A percentile compares a stretch with the other conserved stretches of the same genome.
Conservation (phyloP, 2,797 vertebrate genomes). For the Parotocinclus haroldoi region DNA sequence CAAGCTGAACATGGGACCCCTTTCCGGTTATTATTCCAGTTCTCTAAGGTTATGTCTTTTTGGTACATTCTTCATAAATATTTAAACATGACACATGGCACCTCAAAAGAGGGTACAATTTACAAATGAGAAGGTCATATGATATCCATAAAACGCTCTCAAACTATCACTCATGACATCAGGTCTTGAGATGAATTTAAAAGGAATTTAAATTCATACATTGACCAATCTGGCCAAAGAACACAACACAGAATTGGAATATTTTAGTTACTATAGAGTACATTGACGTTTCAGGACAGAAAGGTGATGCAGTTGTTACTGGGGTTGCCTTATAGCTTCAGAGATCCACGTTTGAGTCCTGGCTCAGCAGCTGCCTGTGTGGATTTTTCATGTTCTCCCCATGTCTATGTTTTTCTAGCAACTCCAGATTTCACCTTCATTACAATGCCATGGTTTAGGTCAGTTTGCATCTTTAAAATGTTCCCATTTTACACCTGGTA, state of each 20-base stretch:
- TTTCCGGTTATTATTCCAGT: slow-evolving; percentile 55
- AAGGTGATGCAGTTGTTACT: too few species aligned
- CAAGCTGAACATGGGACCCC: slow-evolving; percentile 57
- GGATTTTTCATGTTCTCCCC: too few species aligned
- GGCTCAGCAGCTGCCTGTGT: too few species aligned
- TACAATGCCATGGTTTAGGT: too few species aligned
- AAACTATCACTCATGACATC: neutral
- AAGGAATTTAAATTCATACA: slow-evolving; percentile 19
- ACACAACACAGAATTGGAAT: neutral
- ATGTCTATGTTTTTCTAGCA: too few species aligned
- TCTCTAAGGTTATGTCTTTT: slow-evolving; percentile 56
- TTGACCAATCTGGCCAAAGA: neutral
- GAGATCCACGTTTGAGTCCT: too few species aligned
- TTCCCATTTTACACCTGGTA: too few species aligned
- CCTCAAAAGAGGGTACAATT: slow-evolving; percentile 7
- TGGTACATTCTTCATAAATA: slow-evolving; percentile 62
- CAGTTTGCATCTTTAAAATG: too few species aligned
- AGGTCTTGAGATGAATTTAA: slow-evolving; percentile 6
- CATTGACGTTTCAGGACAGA: neutral
- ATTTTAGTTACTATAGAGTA: neutral
- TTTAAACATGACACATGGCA: slow-evolving; percentile 67
- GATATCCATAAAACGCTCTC: slow-evolving; percentile 23
- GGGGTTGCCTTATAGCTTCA: too few species aligned
- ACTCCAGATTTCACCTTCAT: too few species aligned
- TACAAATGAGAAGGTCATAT: slow-evolving; percentile 21